phyloP scores from a whole-genome alignment of 2,113 vertebrate genomes.

The Emydocephalus ijimae region DNA sequence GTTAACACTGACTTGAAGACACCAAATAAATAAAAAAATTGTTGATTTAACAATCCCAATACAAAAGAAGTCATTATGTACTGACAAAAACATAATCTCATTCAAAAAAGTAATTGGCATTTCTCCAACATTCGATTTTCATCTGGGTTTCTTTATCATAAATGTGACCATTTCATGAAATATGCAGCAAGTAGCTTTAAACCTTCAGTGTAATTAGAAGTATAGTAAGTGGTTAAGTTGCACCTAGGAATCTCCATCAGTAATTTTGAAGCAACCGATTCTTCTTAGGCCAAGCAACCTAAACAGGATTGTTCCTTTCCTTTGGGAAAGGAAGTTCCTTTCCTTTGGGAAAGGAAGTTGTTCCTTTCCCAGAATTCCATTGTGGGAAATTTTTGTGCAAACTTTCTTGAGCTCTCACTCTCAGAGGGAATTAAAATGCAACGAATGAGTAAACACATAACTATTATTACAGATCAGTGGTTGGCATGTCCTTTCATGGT shows the following conservation, averaged over 20 bases:
- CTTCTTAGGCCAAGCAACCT: not conserved
- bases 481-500: not conserved
- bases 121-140: not conserved
- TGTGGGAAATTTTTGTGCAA: not conserved
- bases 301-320: not conserved
- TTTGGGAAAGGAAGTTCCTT: not conserved
- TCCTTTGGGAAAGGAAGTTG: not conserved
- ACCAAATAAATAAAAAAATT: not conserved
- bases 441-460: not conserved
- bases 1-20: not conserved
- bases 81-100: not conserved
- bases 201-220: not conserved
- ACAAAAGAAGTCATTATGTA: not conserved
- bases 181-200: not conserved
- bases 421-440: not conserved
- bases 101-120: not conserved
- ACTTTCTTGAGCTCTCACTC: not conserved
- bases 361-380: not conserved
- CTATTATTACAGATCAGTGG: not conserved
- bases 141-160: not conserved
- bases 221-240: not conserved
- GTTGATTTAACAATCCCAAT: not conserved
- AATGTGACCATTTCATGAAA: not conserved
- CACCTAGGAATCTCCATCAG: not conserved
- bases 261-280: not conserved